These are phyloP conservation scores for Sebastes iracundus DNA, from an alignment of 2,797 vertebrate species.

Conservation along the genomic window DNA sequence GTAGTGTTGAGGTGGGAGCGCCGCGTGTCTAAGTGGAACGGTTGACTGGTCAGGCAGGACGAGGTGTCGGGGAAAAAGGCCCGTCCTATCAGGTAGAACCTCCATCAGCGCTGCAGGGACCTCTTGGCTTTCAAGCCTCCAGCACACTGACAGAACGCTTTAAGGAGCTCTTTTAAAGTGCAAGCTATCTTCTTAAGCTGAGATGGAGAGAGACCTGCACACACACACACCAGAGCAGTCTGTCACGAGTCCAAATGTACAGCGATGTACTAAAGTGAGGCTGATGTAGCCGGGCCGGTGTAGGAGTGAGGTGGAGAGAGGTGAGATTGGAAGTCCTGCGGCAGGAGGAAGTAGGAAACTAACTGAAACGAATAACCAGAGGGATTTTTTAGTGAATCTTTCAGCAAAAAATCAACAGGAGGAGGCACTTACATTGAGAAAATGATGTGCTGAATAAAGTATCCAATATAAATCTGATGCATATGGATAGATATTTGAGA, in stretches of 20 bases:
- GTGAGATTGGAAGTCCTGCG: slow-evolving; percentile 6
- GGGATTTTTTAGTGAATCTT: background rate
- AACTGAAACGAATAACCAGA: slow-evolving; percentile 17
- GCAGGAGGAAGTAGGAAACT: background rate
- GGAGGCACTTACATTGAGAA: background rate
- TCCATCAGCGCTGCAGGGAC: slow-evolving; percentile 43
- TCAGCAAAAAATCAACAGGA: background rate
- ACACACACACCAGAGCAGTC: background rate
- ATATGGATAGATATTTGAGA: background rate
- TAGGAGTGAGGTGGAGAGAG: slow-evolving; percentile 24
- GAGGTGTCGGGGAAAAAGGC: slow-evolving; percentile 13
- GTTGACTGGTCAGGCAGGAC: slow-evolving; percentile 50
- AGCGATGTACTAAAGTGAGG: slow-evolving; percentile 3
- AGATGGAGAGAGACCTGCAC: slow-evolving; percentile 20
- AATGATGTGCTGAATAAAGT: background rate
- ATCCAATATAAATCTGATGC: background rate
- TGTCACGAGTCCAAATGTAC: slow-evolving; percentile 28
- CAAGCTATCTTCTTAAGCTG: slow-evolving; percentile 37
- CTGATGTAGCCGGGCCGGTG: slow-evolving; percentile 19
- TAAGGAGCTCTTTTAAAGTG: slow-evolving; percentile 47
- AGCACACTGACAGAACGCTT: slow-evolving; percentile 37
- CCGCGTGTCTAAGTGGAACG: slow-evolving; percentile 24
- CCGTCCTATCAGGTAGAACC: slow-evolving; percentile 42
- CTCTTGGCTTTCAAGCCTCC: slow-evolving; percentile 52
- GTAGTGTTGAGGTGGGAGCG: slow-evolving; percentile 17